phyloP scores from a whole-genome alignment of 2,113 vertebrate genomes.

The Pseudorhombus dupliciocellatus region DNA sequence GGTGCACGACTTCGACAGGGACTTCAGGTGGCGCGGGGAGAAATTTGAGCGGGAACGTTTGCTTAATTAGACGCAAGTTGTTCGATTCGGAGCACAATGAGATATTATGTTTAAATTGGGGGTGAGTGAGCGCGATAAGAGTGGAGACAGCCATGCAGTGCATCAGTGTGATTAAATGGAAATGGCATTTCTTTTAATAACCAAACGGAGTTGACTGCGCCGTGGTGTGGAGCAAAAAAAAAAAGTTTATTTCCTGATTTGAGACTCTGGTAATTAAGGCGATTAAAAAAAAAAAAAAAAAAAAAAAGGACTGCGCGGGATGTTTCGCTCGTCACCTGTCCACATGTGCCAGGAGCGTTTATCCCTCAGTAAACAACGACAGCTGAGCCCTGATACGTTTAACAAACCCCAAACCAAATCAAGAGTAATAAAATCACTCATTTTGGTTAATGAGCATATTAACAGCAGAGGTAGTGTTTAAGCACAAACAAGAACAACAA shows the following conservation, averaged over 20 bases:
- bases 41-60: constrained; percentile 18
- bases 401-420: constrained; percentile 84
- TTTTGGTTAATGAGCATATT: constrained; percentile 87
- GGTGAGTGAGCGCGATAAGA: constrained; percentile 21
- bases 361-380: constrained; percentile 71
- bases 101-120: constrained; percentile 44
- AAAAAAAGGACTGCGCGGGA: constrained; percentile 1
- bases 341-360: constrained; percentile 49
- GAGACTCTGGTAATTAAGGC: constrained; percentile 5
- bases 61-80: constrained; percentile 45
- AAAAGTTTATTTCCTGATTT: constrained; percentile 3
- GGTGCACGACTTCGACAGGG: constrained; percentile 14
- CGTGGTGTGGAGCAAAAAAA: neutral
- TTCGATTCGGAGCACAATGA: constrained; percentile 28
- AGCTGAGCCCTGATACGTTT: constrained; percentile 74
- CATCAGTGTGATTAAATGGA: constrained; percentile 21
- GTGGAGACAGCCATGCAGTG: constrained; percentile 6
- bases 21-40: constrained; percentile 7
- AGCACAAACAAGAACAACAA: constrained; percentile 86
- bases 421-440: constrained; percentile 86
- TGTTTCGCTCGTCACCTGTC: constrained; percentile 51
- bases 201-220: neutral
- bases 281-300: constrained; percentile 36
- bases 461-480: constrained; percentile 85
- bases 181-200: constrained; percentile 9